Base-by-base conservation (phyloP, 2,888 invertebrate species). In the Cantharis flavilabris region DNA sequence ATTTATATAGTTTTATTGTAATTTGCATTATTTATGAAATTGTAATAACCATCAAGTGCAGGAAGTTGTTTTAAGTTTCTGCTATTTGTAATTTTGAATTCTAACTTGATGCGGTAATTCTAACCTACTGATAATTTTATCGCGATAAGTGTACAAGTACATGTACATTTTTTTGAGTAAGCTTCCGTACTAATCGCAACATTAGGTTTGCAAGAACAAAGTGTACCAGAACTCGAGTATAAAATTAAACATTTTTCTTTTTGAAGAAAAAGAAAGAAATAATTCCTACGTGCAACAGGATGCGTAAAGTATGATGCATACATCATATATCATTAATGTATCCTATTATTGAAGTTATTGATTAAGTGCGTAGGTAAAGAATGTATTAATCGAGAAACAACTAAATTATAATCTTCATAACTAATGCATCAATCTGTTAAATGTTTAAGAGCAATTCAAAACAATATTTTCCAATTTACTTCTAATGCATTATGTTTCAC, bases 1-100 rank as follows among this genome's bases (percentile, higher is more conserved):
- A 71, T 16, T 33, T 67, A 9, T 26, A 26, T 26, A 11, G 33
- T 13, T 33, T 20, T 49, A 23, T 67, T 67, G 49, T 65, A 18
- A 49, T 72, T 72, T 65, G n/a, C 67, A 33, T 23, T 65, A 65
- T 72, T 67, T 72, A 67, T 16, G 33, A 72, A 67, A 67, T 49
- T 10, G 63, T 63, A 63, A 63, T 33, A 16, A 30, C 33, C 14
- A 14, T 28, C 18, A 33, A 18, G 9, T 23, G 20, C 33, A 16
- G 67, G 67, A 72, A 63, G 72, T 67, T 63, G 67, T 67, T n/a
- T 16, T 23, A 67, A 67, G 18, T 20, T 67, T 67, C 26, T 23
- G 65, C 65, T 67, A 67, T 67, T 67, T 67, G 65, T 67, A 67
- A 26, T 67, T 67, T 67, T 67, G 20, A 67, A 26, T 23, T 67